Percentiles rank a stretch among this genome's conserved stretches.
These are phyloP conservation scores for Enteromius anoplus DNA, from an alignment of 2,797 vertebrate genomes.

Conservation along the genomic window DNA sequence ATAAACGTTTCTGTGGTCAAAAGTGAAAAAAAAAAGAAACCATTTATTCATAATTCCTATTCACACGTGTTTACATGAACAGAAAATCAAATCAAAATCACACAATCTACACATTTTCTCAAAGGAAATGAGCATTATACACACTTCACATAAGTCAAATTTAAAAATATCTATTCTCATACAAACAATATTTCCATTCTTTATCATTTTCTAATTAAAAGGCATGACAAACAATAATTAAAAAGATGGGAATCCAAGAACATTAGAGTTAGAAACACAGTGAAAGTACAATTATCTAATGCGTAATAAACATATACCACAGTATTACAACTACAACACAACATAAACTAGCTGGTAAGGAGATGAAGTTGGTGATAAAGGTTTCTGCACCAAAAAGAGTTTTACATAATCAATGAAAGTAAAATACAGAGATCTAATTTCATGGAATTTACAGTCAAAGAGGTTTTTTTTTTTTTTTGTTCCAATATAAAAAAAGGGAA, in stretches of 20 bases:
- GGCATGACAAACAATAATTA: slow-evolving; percentile 30
- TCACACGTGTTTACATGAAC: not conserved
- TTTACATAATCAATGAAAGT: not conserved
- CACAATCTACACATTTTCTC: slow-evolving; percentile 11
- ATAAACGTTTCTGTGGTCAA: not conserved
- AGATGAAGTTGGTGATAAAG: slow-evolving; percentile 64
- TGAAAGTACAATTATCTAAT: slow-evolving; percentile 37
- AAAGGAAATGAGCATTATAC: not conserved
- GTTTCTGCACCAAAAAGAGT: slow-evolving; percentile 44
- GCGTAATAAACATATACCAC: slow-evolving; percentile 49
- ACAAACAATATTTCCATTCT: not conserved
- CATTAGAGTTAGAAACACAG: slow-evolving; percentile 54
- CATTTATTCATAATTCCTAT: not conserved
- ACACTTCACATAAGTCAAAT: not conserved
- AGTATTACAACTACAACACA: slow-evolving; percentile 47
- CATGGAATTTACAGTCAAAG: not conserved
- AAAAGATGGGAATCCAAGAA: slow-evolving; percentile 23
- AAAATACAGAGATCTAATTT: not conserved
- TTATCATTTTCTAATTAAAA: slow-evolving; percentile 22
- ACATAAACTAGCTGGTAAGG: slow-evolving; percentile 57
- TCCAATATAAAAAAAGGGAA: not conserved
- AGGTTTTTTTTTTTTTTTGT: not conserved
- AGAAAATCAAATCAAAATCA: slow-evolving; percentile 7
- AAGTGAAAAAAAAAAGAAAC: not conserved
- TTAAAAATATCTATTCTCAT: slow-evolving; percentile 7